Conservation (phyloP, 2,113 vertebrate genomes). For the Atrichornis clamosus region DNA sequence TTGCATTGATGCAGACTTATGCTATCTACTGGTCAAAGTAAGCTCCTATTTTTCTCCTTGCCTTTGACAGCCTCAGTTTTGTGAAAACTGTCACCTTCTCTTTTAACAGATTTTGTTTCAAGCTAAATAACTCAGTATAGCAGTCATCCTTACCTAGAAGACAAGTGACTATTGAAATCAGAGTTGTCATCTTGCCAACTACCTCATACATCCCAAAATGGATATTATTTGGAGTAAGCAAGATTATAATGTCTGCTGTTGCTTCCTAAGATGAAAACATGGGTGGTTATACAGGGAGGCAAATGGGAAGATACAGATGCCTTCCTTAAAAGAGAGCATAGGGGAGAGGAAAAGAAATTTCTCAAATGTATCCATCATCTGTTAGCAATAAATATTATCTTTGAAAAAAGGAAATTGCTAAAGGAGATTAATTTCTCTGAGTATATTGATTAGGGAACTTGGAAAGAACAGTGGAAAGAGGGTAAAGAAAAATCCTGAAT, state of each 20-base stretch:
- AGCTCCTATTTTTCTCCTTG: neutral
- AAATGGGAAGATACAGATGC: neutral
- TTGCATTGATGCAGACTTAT: neutral
- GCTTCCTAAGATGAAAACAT: neutral
- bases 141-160: neutral
- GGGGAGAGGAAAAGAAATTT: neutral
- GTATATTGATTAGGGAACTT: neutral
- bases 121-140: neutral
- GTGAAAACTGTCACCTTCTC: neutral
- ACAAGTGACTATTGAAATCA: neutral
- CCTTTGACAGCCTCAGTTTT: neutral
- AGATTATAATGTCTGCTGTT: neutral
- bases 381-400: neutral
- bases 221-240: neutral
- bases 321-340: neutral
- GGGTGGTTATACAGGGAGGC: neutral
- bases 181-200: neutral
- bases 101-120: neutral
- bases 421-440: neutral
- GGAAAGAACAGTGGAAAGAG: neutral
- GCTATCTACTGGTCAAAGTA: neutral
- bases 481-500: neutral
- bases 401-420: neutral
- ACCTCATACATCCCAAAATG: neutral
- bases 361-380: neutral